Conservation (phyloP, 2,888 invertebrate species). For the Aromia moschata region DNA sequence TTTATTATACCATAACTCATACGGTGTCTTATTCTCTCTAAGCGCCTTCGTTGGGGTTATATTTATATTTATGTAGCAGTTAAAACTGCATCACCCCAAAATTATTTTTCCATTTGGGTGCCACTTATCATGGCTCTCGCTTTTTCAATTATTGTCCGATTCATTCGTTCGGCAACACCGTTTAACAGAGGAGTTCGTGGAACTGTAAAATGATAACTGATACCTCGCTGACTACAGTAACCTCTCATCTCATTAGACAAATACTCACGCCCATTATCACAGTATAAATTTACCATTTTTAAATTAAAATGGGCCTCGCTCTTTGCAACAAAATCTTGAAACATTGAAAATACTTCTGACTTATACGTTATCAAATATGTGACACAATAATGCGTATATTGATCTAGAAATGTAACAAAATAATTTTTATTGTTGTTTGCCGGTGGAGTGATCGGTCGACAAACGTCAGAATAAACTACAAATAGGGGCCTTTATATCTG, state of each 20-base stretch:
- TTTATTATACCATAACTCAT: constrained; percentile 8
- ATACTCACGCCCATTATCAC: constrained; percentile 23
- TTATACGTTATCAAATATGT: constrained; percentile 44
- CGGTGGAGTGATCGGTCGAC: constrained; percentile 30
- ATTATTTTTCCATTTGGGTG: constrained; percentile 30
- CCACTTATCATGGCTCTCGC: constrained; percentile 24
- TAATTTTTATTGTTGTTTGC: constrained; percentile 51
- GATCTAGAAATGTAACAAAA: constrained; percentile 54
- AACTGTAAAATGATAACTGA: constrained; percentile 17
- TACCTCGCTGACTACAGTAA: constrained; percentile 4
- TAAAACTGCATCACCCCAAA: constrained; percentile 45
- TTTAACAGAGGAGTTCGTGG: constrained; percentile 15
- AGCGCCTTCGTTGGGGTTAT: constrained; percentile 5
- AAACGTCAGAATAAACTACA: constrained; percentile 32
- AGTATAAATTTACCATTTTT: constrained; percentile 38
- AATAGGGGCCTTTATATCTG: constrained; percentile 28
- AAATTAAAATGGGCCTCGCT: constrained; percentile 29
- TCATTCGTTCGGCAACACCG: constrained; percentile 20
- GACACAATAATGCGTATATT: constrained; percentile 54
- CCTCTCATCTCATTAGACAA: constrained; percentile 8
- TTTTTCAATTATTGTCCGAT: constrained; percentile 26
- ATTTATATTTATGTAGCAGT: constrained; percentile 37
- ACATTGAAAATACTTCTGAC: constrained; percentile 32
- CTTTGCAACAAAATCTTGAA: constrained; percentile 29
- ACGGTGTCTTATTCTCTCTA: neutral